These are phyloP conservation scores for Agonum fuliginosum DNA, from an alignment of 2,888 invertebrate species.

Conservation along the genomic window DNA sequence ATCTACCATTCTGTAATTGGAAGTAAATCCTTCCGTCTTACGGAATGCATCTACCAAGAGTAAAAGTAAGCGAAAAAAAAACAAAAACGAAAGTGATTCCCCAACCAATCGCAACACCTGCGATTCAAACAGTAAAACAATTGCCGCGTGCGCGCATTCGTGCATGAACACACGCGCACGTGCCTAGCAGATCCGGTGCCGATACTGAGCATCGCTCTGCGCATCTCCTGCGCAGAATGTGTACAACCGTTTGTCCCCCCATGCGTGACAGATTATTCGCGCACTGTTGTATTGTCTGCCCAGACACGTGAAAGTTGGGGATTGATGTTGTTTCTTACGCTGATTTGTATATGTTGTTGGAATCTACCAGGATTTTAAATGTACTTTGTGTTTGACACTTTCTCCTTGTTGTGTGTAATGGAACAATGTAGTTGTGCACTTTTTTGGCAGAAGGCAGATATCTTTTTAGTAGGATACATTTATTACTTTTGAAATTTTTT, in stretches of 20 bases:
- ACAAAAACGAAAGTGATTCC: slow-evolving; percentile 35
- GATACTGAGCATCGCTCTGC: slow-evolving; percentile 2
- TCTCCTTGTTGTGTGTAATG: slow-evolving; percentile 28
- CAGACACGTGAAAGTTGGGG: slow-evolving; percentile 42
- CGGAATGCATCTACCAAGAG: no score
- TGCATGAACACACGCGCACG: neutral
- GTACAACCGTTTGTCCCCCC: slow-evolving; percentile 13
- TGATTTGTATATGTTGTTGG: slow-evolving; percentile 9
- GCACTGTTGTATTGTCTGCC: slow-evolving; percentile 30
- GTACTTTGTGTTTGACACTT: slow-evolving; percentile 14
- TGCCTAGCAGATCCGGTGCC: slow-evolving; percentile 10
- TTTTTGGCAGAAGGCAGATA: slow-evolving; percentile 1
- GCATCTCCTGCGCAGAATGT: slow-evolving; percentile 9
- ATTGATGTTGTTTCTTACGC: slow-evolving; percentile 18
- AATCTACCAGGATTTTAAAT: neutral
- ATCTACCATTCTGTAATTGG: no score
- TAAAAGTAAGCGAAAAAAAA: slow-evolving; percentile 29
- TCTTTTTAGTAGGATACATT: neutral
- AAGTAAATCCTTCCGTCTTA: no score
- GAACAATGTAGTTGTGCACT: neutral
- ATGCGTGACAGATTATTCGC: slow-evolving; percentile 29
- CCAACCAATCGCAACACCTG: slow-evolving; percentile 16
- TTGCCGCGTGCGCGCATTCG: slow-evolving; percentile 28
- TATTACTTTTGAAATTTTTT: neutral
- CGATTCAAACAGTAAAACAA: slow-evolving; percentile 15